phyloP scores from a whole-genome alignment of 2,113 vertebrate species.

The Thunnus thynnus region DNA sequence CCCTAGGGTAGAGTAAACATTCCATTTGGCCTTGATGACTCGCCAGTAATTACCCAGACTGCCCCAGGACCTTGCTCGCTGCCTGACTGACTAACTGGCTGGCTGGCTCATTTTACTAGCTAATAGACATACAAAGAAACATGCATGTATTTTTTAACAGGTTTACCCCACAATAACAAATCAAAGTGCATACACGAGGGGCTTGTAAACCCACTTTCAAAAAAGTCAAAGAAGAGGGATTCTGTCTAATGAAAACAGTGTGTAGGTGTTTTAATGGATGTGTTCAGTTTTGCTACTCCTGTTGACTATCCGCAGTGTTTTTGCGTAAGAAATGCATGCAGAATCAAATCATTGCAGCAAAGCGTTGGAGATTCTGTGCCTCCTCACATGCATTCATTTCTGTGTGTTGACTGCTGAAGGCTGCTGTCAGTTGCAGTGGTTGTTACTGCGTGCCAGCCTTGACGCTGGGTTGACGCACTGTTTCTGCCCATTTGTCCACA shows the following conservation, averaged over 20 bases:
- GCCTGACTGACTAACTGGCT: conserved; percentile 51
- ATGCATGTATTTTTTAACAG: conserved; percentile 64
- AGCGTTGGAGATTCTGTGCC: background rate
- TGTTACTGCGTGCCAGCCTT: conserved; percentile 37
- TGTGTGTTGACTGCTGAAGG: conserved; percentile 23
- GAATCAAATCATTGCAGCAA: background rate
- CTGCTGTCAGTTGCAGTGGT: conserved; percentile 22
- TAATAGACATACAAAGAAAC: conserved; percentile 70
- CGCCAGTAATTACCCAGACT: conserved; percentile 82
- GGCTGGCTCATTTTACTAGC: conserved; percentile 70
- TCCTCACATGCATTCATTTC: conserved; percentile 17
- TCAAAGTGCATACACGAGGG: conserved; percentile 44
- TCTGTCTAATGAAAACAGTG: conserved; percentile 50
- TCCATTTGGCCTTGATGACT: conserved; percentile 85
- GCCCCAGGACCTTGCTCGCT: conserved; percentile 73
- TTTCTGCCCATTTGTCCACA: conserved; percentile 8
- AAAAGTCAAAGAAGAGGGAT: conserved; percentile 42
- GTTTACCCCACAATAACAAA: conserved; percentile 54
- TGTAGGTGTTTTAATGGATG: conserved; percentile 39
- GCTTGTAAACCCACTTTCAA: conserved; percentile 59
- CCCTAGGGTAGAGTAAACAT: conserved; percentile 83
- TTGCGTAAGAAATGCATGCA: background rate
- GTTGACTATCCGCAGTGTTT: conserved; percentile 1
- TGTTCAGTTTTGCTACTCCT: conserved; percentile 46
- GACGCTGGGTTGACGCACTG: conserved; percentile 45